Evolutionary conservation across 2,888 invertebrate genomes (phyloP).

Genomic region (Cantharis lateralis): DNA sequence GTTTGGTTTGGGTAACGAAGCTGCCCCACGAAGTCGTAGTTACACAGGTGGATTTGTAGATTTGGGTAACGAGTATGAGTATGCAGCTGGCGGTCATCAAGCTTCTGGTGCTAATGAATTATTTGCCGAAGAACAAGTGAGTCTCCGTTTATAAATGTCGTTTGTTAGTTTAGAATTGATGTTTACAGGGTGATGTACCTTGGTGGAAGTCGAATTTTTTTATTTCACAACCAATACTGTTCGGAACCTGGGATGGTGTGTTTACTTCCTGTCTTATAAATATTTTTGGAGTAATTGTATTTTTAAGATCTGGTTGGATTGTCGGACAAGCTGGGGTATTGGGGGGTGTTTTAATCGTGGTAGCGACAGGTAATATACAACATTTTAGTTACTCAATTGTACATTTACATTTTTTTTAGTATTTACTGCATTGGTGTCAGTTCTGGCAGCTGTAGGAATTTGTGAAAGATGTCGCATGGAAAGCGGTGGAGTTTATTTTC

Average conservation of each 20-base stretch:
- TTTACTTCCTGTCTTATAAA: conserved; percentile 97
- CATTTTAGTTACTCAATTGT: not conserved
- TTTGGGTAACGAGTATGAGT: conserved; percentile 74
- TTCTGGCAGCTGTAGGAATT: conserved; percentile 93
- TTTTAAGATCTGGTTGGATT: conserved; percentile 96
- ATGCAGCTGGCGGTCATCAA: conserved; percentile 81
- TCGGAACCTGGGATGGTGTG: conserved; percentile 98
- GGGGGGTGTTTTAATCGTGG: conserved; percentile 78
- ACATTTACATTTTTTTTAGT: conserved; percentile 63
- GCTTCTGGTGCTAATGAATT: conserved; percentile 88
- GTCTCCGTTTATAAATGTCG: not conserved
- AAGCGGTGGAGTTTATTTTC: conserved; percentile 97
- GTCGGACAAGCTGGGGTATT: conserved; percentile 88
- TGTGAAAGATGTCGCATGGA: conserved; percentile 94
- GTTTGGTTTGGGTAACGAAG: conserved; percentile 59
- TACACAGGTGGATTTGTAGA: conserved; percentile 79
- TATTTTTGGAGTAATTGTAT: conserved; percentile 97
- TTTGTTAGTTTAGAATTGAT: not conserved
- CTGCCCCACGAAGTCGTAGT: conserved; percentile 58
- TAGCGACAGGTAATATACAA: conserved; percentile 70
- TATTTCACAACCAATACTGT: conserved; percentile 91
- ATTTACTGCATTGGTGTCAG: conserved; percentile 87
- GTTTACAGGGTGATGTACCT: conserved; percentile 69
- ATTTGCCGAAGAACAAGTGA: conserved; percentile 88
- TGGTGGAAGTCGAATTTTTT: conserved; percentile 99